Evolutionary conservation across 2,888 invertebrate species (phyloP).

Genomic region (Aromia moschata): DNA sequence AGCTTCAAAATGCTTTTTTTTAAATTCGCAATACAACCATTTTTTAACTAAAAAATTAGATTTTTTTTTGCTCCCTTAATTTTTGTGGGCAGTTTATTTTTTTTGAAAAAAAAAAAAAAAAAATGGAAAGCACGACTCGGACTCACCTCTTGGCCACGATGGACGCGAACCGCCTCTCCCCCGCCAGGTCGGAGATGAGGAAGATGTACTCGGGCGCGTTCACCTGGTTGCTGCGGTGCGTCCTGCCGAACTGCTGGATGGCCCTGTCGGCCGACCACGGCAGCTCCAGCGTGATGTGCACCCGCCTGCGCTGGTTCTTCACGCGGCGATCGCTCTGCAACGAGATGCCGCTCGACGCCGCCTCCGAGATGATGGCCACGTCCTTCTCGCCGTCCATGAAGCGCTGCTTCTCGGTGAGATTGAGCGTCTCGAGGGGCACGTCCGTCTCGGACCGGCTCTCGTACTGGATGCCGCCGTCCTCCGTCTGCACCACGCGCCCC

Average conservation of each 20-base stretch:
- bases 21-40: too few relatives aligned
- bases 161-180: constrained; percentile 78
- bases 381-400: constrained; percentile 99
- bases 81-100: too few relatives aligned
- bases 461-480: constrained; percentile 94
- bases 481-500: constrained; percentile 85
- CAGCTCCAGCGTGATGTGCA: constrained; percentile 97
- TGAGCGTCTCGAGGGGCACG: constrained; percentile 95
- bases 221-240: constrained; percentile 75
- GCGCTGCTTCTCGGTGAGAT: constrained; percentile 84
- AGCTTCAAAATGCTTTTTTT: too few relatives aligned
- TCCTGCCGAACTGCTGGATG: constrained; percentile 94
- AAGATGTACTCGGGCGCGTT: constrained; percentile 99
- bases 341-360: constrained; percentile 97
- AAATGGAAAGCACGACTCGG: too few relatives aligned
- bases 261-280: constrained; percentile 99
- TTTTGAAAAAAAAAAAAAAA: too few relatives aligned
- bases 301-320: constrained; percentile 90
- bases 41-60: too few relatives aligned
- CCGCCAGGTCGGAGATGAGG: constrained; percentile 97
- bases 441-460: constrained; percentile 95
- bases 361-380: constrained; percentile 99
- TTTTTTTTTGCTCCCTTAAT: too few relatives aligned
- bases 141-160: constrained; percentile 50
- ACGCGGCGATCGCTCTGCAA: constrained; percentile 95